Conservation (phyloP, 2,888 invertebrate species). For the Drosophila suboccidentalis region DNA sequence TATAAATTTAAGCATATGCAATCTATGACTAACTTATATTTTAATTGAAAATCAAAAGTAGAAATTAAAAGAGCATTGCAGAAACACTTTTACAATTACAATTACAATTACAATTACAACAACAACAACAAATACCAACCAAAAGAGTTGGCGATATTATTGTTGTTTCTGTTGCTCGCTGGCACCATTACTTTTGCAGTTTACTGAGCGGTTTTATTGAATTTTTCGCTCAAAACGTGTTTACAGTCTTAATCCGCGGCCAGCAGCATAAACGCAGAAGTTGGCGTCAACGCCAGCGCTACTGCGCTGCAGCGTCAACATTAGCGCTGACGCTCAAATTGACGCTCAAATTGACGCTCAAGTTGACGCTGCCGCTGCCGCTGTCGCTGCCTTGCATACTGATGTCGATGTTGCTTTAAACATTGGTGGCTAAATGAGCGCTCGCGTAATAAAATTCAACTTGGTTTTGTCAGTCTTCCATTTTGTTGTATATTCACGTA, state of each 20-base stretch:
- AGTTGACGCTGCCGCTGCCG: no score
- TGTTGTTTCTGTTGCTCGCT: no score
- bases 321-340: slow-evolving; percentile 11
- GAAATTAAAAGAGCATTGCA: slow-evolving; percentile 65
- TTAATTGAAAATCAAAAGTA: slow-evolving; percentile 70
- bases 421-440: slow-evolving; percentile 43
- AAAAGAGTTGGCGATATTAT: background rate
- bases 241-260: slow-evolving; percentile 35
- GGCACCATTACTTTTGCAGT: slow-evolving; percentile 59
- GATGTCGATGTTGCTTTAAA: slow-evolving; percentile 36
- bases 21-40: slow-evolving; percentile 25
- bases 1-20: no score
- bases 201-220: slow-evolving; percentile 68
- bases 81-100: slow-evolving; percentile 38
- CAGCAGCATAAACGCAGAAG: slow-evolving; percentile 4
- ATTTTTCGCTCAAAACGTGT: slow-evolving; percentile 67
- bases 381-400: slow-evolving; percentile 44
- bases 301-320: background rate
- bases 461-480: slow-evolving; percentile 48
- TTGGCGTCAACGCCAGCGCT: slow-evolving; percentile 3
- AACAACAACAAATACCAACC: slow-evolving; percentile 12
- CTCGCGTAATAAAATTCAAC: slow-evolving; percentile 68
- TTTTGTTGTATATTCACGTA: slow-evolving; percentile 14
- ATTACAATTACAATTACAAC: slow-evolving; percentile 24
- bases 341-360: slow-evolving; percentile 13